Percentiles rank a stretch among this genome's conserved stretches.
Evolutionary conservation across 2,888 invertebrate genomes (phyloP).

Genomic region (Crossocerus cetratus): DNA sequence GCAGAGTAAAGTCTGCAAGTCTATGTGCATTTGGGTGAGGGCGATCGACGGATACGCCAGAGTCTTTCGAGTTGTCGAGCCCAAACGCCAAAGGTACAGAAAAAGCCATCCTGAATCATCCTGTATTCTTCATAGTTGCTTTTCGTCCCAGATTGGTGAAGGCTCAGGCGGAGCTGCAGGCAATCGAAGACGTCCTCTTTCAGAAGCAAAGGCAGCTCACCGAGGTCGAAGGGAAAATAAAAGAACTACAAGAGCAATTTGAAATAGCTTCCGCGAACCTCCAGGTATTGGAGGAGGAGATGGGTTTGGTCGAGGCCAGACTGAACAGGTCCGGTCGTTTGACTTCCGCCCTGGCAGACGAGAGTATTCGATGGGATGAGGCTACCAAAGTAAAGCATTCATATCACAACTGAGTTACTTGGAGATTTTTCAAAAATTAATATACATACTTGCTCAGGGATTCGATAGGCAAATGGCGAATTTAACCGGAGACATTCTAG

Average conservation of each 20-base stretch:
- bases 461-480: slow-evolving; percentile 84
- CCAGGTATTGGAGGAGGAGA: slow-evolving; percentile 85
- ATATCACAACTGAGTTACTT: too few species aligned
- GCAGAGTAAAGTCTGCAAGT: slow-evolving; percentile 92
- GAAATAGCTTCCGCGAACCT: slow-evolving; percentile 87
- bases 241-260: slow-evolving; percentile 80
- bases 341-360: slow-evolving; percentile 91
- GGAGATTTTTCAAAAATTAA: not conserved
- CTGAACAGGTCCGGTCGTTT: slow-evolving; percentile 89
- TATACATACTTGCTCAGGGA: slow-evolving; percentile 71
- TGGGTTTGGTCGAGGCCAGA: slow-evolving; percentile 87
- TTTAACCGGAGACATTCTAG: slow-evolving; percentile 90
- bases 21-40: slow-evolving; percentile 94
- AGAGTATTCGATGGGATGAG: slow-evolving; percentile 90
- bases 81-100: slow-evolving; percentile 88
- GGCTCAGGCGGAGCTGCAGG: slow-evolving; percentile 87
- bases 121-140: not conserved
- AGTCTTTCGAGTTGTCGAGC: slow-evolving; percentile 91
- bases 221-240: slow-evolving; percentile 86
- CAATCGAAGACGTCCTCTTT: slow-evolving; percentile 86
- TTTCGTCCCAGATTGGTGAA: slow-evolving; percentile 55
- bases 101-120: not conserved
- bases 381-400: slow-evolving; percentile 79
- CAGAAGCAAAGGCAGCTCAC: slow-evolving; percentile 90
- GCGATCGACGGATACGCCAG: slow-evolving; percentile 94